Evolutionary conservation across 2,113 vertebrate genomes (phyloP), one percentile per base, ranked within the genome.

Genomic region (Platycercus adscitus): DNA sequence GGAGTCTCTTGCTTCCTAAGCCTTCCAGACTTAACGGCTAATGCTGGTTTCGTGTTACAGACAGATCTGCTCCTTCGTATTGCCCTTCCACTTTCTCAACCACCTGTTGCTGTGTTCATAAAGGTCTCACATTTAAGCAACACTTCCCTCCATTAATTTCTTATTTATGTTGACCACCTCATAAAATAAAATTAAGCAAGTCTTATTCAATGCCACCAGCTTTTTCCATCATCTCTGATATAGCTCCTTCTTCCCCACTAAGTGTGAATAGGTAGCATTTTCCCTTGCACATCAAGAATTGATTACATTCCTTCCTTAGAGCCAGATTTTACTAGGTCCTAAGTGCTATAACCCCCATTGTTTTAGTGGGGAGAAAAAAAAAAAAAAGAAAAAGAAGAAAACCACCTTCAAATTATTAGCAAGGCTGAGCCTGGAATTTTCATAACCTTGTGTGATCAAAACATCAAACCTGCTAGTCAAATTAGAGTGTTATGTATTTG

Each of bases 111-210:
- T 55, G 37, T 3, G 1, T 55, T 90, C 61, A 79, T 41, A 93
- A 79, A 93, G 16, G n/a, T 53, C 10, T 93, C 65, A 73, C 33
- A n/a, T 71, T 95, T 84, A 92, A 91, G 29, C 49, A 91, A 55
- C 26, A 46, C 20, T 86, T 72, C 25, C 63, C 70, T 84, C 31
- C 21, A n/a, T 29, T 71, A 10, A 64, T 71, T 69, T 50, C 33
- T 90, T 70, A 63, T 71, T 86, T 70, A 64, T 37, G 29, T 43
- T 82, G 49, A 86, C 24, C 14, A 2, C 11, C 18, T 93, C 49
- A 85, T 64, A 80, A 88, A 83, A 64, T 28, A 77, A 70, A 87
- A 89, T 58, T 61, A 88, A 77, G 39, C 49, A 39, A 47, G 1
- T 35, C 33, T 76, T 49, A 75, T 65, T 75, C 79, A 82, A 81